These are phyloP conservation scores for Latrodectus elegans DNA, from an alignment of 2,888 invertebrate genomes.

Conservation along the genomic window DNA sequence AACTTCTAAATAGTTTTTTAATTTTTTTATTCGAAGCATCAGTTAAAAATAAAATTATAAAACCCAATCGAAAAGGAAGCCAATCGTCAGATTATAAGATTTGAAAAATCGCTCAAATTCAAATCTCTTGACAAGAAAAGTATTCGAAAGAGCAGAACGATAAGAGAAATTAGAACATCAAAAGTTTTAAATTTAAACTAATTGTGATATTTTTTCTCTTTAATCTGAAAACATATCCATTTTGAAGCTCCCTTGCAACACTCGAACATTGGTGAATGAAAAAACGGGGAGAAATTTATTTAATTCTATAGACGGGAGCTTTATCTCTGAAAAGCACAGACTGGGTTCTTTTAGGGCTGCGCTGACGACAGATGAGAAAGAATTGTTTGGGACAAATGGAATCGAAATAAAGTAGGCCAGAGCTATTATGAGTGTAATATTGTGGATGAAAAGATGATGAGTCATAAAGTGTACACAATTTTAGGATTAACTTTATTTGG, in stretches of 20 bases:
- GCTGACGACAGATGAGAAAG: not conserved
- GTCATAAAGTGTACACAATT: too few relatives aligned
- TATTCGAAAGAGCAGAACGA: too few relatives aligned
- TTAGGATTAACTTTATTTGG: too few relatives aligned
- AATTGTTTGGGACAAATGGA: slow-evolving; percentile 17
- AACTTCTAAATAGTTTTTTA: too few relatives aligned
- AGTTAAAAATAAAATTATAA: too few relatives aligned
- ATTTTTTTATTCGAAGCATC: too few relatives aligned
- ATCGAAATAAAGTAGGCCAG: slow-evolving; percentile 6
- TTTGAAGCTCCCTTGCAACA: not conserved
- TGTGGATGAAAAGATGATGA: slow-evolving; percentile 6
- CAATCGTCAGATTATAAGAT: too few relatives aligned
- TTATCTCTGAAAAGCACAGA: slow-evolving; percentile 57
- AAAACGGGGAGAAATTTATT: slow-evolving; percentile 15
- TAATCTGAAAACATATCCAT: not conserved
- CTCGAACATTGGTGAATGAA: not conserved
- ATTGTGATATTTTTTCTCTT: slow-evolving; percentile 19
- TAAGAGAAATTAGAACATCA: slow-evolving; percentile 10
- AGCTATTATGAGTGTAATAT: slow-evolving; percentile 7
- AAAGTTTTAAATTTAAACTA: slow-evolving; percentile 43
- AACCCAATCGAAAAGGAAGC: too few relatives aligned
- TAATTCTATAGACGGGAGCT: slow-evolving; percentile 41
- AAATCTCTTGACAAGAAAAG: too few relatives aligned
- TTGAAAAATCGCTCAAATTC: too few relatives aligned
- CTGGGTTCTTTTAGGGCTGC: slow-evolving; percentile 14